Conservation (phyloP, 2,888 invertebrate genomes). For the Cheilosia pagana region DNA sequence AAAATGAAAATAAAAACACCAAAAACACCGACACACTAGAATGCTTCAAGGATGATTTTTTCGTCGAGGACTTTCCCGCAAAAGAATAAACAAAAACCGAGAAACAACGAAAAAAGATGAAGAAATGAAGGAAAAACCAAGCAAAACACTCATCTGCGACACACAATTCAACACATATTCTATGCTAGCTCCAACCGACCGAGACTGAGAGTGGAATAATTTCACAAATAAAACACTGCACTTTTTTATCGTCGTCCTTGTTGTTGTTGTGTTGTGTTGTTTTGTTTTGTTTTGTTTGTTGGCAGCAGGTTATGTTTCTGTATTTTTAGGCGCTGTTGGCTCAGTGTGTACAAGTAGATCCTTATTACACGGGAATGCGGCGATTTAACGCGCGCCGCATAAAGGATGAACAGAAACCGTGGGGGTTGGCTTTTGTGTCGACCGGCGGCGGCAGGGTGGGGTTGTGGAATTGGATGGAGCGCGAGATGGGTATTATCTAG, state of each 20-base stretch:
- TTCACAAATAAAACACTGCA: constrained; percentile 73
- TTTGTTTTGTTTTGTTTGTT: constrained; percentile 52
- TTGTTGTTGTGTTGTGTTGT: constrained; percentile 45
- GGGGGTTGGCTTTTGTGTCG: constrained; percentile 31
- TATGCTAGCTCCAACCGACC: constrained; percentile 56
- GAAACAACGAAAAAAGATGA: background rate
- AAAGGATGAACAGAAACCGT: constrained; percentile 69
- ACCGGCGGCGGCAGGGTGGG: background rate
- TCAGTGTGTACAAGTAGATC: constrained; percentile 36
- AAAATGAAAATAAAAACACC: constrained; percentile 18
- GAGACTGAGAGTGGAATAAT: constrained; percentile 71
- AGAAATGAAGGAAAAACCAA: constrained; percentile 17
- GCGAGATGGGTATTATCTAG: constrained; percentile 48
- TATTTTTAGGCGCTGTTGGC: constrained; percentile 43
- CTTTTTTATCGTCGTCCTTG: constrained; percentile 60
- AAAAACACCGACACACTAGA: constrained; percentile 63
- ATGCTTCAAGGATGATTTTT: constrained; percentile 66
- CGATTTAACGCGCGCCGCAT: constrained; percentile 65
- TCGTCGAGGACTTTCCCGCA: constrained; percentile 58
- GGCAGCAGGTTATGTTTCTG: constrained; percentile 62
- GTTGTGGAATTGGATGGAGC: constrained; percentile 5
- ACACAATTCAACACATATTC: constrained; percentile 36
- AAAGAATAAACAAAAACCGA: constrained; percentile 43
- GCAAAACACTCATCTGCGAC: constrained; percentile 63
- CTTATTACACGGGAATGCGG: constrained; percentile 63